phyloP scores from a whole-genome alignment of 2,113 vertebrate genomes.

The Lepisosteus osseus region DNA sequence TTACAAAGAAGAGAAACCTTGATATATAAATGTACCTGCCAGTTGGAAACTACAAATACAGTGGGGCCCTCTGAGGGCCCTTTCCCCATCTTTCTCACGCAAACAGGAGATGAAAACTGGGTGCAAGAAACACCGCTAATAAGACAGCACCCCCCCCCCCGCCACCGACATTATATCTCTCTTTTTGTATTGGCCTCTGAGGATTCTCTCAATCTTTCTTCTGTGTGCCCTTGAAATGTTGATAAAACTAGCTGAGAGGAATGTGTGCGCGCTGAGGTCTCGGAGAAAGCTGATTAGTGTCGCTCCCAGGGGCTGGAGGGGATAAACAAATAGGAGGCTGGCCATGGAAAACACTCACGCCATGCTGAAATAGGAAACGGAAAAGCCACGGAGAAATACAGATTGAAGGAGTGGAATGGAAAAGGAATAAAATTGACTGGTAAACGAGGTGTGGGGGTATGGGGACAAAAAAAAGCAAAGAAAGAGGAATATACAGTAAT shows the following conservation, averaged over 20 bases:
- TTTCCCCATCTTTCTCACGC: not conserved
- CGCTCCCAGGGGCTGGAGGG: constrained; percentile 23
- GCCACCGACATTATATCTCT: constrained; percentile 33
- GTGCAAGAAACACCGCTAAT: not conserved
- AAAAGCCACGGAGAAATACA: not conserved
- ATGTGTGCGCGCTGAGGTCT: constrained; percentile 38
- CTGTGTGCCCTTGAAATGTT: constrained; percentile 28
- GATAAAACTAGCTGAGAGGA: constrained; percentile 39
- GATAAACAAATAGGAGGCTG: constrained; percentile 26
- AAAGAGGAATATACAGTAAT: not conserved
- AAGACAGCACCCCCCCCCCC: not conserved
- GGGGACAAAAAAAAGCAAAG: not conserved
- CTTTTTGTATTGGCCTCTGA: constrained; percentile 37
- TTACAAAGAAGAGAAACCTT: too few species aligned
- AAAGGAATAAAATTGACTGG: not conserved
- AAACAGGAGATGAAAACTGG: constrained; percentile 17
- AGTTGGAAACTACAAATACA: too few species aligned
- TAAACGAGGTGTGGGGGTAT: not conserved
- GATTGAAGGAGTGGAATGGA: constrained; percentile 1
- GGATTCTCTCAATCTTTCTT: constrained; percentile 20
- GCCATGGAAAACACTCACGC: not conserved
- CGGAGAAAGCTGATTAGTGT: constrained; percentile 50
- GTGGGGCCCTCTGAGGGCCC: not conserved
- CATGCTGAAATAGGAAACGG: constrained; percentile 13
- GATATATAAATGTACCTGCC: constrained; percentile 10